These are phyloP conservation scores for Anarhynchus alexandrinus DNA, from an alignment of 2,113 vertebrate genomes.

Conservation along the genomic window DNA sequence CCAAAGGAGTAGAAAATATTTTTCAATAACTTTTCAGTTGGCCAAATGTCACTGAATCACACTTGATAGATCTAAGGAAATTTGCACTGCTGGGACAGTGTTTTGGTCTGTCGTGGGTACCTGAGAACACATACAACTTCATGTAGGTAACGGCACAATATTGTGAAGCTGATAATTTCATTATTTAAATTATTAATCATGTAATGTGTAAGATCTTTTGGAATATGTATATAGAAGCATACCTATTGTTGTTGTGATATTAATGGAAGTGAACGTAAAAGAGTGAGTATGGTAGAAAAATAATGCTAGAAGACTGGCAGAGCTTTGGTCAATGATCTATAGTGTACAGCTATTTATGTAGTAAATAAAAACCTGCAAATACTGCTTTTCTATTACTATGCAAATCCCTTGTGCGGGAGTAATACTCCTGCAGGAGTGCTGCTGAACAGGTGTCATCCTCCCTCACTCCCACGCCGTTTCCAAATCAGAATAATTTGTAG, in stretches of 20 bases:
- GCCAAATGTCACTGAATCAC: neutral
- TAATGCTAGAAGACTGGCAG: neutral
- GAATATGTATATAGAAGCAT: neutral
- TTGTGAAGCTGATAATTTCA: neutral
- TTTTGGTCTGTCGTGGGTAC: neutral
- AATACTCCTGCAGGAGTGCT: neutral
- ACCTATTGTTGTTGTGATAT: neutral
- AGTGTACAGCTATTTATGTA: neutral
- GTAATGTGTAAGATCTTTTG: neutral
- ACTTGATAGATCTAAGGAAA: neutral
- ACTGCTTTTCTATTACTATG: neutral
- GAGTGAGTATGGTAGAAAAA: neutral
- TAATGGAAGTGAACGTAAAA: neutral
- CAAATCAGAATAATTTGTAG: neutral
- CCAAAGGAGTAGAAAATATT: neutral
- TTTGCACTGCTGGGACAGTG: neutral
- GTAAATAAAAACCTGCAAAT: slow-evolving; percentile 15
- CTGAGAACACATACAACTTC: neutral
- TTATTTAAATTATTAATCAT: neutral
- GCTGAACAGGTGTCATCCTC: slow-evolving; percentile 1
- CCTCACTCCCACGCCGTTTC: neutral
- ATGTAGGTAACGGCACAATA: neutral
- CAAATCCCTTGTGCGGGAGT: slow-evolving; percentile 8
- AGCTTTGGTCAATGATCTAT: neutral
- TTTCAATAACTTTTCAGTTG: neutral